A percentile compares a stretch with the other conserved stretches of the same genome.
Evolutionary conservation across 2,888 invertebrate species (phyloP).

Genomic region (Ectemnius continuus): DNA sequence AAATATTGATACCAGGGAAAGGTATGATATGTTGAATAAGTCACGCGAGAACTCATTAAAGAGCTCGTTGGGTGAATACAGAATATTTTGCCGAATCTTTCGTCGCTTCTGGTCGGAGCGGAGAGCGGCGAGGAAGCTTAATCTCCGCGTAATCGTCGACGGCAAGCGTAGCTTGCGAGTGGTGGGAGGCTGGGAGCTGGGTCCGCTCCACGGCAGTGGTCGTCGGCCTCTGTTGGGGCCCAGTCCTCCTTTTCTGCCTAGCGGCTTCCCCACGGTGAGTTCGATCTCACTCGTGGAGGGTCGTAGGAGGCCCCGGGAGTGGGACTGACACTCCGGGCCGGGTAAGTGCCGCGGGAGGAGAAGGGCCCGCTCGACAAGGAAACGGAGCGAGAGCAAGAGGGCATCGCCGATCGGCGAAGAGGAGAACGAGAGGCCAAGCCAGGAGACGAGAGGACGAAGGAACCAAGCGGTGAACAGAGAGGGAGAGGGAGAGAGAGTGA

Average conservation of each 20-base stretch:
- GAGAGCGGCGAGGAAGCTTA: conserved; percentile 36
- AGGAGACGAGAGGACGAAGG: conserved; percentile 8
- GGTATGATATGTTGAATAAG: no score
- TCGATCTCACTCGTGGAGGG: conserved; percentile 38
- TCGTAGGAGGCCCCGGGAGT: conserved; percentile 43
- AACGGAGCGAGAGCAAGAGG: conserved; percentile 19
- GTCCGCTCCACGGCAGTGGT: conserved; percentile 55
- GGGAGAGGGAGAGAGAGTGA: neutral
- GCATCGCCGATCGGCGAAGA: no score
- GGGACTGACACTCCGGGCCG: conserved; percentile 21
- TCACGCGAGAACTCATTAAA: no score
- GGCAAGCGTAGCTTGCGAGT: conserved; percentile 25
- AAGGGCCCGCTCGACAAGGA: conserved; percentile 15
- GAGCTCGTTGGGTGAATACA: neutral
- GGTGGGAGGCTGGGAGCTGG: conserved; percentile 35
- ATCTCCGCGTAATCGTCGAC: conserved; percentile 48
- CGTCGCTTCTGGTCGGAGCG: conserved; percentile 33
- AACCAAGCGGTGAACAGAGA: neutral
- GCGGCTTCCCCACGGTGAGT: conserved; percentile 45
- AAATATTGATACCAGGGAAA: no score
- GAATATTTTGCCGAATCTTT: conserved; percentile 24
- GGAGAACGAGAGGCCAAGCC: no score
- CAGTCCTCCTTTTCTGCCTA: conserved; percentile 42
- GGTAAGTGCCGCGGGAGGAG: conserved; percentile 22
- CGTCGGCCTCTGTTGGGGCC: conserved; percentile 58